phyloP scores from a whole-genome alignment of 2,797 vertebrate species.

The Argya squamiceps region DNA sequence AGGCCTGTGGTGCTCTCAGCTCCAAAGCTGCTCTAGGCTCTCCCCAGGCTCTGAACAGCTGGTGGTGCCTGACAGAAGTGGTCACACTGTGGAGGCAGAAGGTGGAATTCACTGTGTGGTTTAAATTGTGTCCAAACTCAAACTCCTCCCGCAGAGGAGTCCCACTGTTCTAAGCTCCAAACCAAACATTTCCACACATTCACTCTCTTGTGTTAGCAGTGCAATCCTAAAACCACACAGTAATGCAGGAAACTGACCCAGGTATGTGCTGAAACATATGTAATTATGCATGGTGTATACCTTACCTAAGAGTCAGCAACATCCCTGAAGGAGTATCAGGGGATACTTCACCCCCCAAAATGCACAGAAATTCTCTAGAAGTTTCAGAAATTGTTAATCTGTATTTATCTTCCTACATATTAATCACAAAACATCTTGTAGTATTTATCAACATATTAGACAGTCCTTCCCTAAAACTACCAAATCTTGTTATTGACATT shows the following conservation, averaged over 20 bases:
- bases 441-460: neutral
- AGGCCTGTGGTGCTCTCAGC: neutral
- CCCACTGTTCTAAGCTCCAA: neutral
- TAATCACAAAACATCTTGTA: neutral
- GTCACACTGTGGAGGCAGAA: neutral
- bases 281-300: neutral
- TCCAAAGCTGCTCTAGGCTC: neutral
- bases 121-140: neutral
- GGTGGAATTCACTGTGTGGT: neutral
- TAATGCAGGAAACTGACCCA: neutral
- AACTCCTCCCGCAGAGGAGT: fast-evolving
- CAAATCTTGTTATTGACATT: neutral
- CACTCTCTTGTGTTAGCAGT: neutral
- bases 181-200: neutral
- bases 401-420: neutral
- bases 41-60: neutral
- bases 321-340: neutral
- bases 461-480: neutral
- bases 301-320: neutral
- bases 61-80: too few relatives aligned
- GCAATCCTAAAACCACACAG: neutral
- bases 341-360: neutral
- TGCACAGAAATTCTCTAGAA: neutral
- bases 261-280: fast-evolving
- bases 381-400: neutral